Evolutionary conservation across 2,797 vertebrate genomes (phyloP).

Genomic region (Lepus oiostolus): DNA sequence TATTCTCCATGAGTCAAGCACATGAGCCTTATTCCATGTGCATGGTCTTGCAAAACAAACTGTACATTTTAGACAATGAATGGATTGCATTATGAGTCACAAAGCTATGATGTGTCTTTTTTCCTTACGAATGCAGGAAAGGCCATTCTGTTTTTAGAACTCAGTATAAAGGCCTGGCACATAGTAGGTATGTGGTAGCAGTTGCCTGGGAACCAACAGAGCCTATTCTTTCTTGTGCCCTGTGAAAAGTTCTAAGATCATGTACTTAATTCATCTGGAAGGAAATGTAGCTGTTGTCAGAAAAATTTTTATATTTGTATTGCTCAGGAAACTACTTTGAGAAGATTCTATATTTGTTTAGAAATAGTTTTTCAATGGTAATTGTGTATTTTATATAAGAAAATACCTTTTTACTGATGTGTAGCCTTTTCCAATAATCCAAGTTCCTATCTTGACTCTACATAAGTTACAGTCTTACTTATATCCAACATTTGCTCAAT

Average conservation of each 20-base stretch:
- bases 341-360: background rate
- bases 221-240: background rate
- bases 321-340: background rate
- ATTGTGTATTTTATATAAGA: background rate
- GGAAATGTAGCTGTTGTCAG: background rate
- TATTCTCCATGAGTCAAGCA: conserved; percentile 31
- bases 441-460: background rate
- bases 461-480: conserved; percentile 49
- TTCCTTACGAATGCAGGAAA: background rate
- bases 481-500: background rate
- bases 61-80: background rate
- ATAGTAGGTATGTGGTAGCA: background rate
- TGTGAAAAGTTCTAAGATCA: conserved; percentile 12
- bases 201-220: conserved; percentile 5
- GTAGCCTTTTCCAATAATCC: background rate
- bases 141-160: background rate
- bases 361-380: conserved; percentile 10
- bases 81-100: conserved; percentile 4
- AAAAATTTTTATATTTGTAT: background rate
- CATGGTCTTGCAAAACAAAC: background rate
- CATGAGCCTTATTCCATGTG: background rate
- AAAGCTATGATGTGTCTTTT: background rate
- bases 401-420: background rate
- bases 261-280: background rate
- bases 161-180: background rate